These are phyloP conservation scores for Caenorhabditis latens DNA, from an alignment of 1,140 invertebrate genomes.

Conservation along the genomic window DNA sequence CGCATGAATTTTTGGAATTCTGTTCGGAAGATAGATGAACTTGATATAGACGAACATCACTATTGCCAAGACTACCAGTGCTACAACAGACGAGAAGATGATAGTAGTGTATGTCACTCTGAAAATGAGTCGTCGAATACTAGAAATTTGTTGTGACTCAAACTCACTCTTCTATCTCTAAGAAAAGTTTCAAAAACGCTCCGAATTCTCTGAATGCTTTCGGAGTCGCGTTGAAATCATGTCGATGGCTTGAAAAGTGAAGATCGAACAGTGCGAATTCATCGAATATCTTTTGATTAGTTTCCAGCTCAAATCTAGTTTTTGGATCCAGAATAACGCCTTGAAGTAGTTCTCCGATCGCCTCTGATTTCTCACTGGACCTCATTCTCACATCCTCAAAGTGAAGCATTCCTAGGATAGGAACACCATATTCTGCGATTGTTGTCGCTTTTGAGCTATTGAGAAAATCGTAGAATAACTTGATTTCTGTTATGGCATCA, in stretches of 20 bases:
- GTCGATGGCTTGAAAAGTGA: not conserved
- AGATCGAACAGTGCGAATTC: not conserved
- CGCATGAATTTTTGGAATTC: too few species aligned
- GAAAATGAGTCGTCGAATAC: too few species aligned
- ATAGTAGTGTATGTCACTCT: too few species aligned
- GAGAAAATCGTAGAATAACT: not conserved
- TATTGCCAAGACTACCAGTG: too few species aligned
- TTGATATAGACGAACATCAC: too few species aligned
- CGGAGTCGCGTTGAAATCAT: not conserved
- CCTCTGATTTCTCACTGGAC: not conserved
- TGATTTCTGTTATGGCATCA: not conserved
- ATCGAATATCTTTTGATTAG: not conserved
- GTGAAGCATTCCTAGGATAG: not conserved
- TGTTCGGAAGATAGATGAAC: too few species aligned
- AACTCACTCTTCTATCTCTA: too few species aligned
- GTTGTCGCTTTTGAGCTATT: not conserved
- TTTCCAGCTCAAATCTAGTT: not conserved
- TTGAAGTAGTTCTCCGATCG: not conserved
- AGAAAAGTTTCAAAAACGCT: not conserved
- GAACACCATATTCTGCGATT: not conserved
- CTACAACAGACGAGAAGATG: too few species aligned
- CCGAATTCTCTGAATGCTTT: not conserved
- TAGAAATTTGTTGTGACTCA: too few species aligned
- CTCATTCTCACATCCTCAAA: not conserved
- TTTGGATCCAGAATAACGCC: not conserved